Evolutionary conservation across 2,888 invertebrate species (phyloP), one percentile per base, ranked within the genome.

Genomic region (Drosophila kuntzei): DNA sequence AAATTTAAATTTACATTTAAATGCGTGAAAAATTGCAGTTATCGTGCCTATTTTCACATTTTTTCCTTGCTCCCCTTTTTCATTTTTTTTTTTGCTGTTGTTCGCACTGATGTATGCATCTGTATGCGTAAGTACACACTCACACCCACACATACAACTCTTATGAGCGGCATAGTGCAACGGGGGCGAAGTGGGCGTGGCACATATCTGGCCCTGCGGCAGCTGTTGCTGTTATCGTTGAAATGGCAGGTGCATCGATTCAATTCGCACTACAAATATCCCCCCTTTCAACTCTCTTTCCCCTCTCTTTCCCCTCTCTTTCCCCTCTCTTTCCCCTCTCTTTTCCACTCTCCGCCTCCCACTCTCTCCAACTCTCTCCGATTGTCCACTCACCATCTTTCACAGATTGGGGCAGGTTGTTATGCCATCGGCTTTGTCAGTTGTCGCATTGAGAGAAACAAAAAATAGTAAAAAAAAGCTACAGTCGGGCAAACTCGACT

Each of bases 21-120:
- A 71, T 78, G 67, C 44, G 65, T 44, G 59, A 74, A 67, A 66
- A 72, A 66, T 59, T 57, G 60, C 74, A 71, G 57, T 63, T 69
- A 58, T 72, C 63, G 49, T 44, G 20, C 44, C 39, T 71, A 58
- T 66, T 67, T 43, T 27, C 16, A 14, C 3, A 11, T 18, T 63
- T 66, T 67, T 51, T 27, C 20, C 27, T 2, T 8, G 14, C 9
- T 18, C 29, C 11, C 29, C 36, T 47, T 34, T 46, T 46, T 50
- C 27, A 12, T 39, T 9, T 14, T n/a, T 39, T 9, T 14, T 34
- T 34, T 25, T 18, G 53, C 41, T 29, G 11, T 16, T 27, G 11
- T 46, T 27, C 46, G 16, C 63, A 29, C 64, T 54, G 64, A 27
- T 53, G 65, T 80, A 75, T 75, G 64, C 69, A 78, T 84, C 66